Conservation (phyloP, 2,888 invertebrate genomes). For the Lasius platythorax region DNA sequence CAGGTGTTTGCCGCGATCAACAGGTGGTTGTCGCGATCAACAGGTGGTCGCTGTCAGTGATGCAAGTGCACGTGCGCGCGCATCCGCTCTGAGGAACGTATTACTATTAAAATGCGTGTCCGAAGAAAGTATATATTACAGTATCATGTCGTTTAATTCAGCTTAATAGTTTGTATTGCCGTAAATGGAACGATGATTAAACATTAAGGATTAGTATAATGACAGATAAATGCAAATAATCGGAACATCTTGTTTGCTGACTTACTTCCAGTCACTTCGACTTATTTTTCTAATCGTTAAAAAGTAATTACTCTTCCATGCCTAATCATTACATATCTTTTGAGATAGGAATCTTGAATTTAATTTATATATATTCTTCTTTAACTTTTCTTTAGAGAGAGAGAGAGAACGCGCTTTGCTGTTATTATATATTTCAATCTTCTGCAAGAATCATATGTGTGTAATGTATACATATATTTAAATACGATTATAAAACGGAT, state of each 20-base stretch:
- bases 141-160: no score
- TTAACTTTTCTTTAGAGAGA: neutral
- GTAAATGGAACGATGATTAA: no score
- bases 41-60: conserved; percentile 71
- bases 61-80: neutral
- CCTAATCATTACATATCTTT: neutral
- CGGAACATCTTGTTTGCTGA: no score
- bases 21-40: conserved; percentile 79
- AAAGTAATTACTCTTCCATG: no score
- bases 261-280: no score
- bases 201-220: no score
- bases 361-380: neutral
- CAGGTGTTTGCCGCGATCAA: conserved; percentile 79
- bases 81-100: neutral
- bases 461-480: neutral
- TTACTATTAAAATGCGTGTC: neutral
- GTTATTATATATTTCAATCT: neutral
- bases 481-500: neutral
- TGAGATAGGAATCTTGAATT: neutral
- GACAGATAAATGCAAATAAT: no score
- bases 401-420: no score
- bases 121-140: no score
- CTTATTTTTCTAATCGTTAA: no score
- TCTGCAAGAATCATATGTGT: neutral
- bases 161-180: no score